Percentiles rank a stretch among this genome's conserved stretches.
phyloP scores from a whole-genome alignment of 2,113 vertebrate species.

The Thalassoma bifasciatum region DNA sequence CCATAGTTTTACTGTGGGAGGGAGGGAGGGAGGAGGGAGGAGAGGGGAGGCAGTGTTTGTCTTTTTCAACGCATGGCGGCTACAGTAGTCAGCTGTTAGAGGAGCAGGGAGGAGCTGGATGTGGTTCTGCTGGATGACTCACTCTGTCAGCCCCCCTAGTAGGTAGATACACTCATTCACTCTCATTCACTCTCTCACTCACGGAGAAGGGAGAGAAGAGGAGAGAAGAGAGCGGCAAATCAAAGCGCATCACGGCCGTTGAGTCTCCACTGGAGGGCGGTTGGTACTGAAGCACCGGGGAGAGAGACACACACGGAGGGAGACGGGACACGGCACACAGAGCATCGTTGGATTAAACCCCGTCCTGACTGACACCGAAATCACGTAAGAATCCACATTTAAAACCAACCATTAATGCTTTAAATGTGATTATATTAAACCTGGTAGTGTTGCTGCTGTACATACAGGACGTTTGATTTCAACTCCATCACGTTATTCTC shows the following conservation, averaged over 20 bases:
- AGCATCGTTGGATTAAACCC: conserved; percentile 76
- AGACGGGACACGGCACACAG: conserved; percentile 59
- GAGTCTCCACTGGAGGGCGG: conserved; percentile 82
- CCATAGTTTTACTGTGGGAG: no score
- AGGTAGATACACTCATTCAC: conserved; percentile 56
- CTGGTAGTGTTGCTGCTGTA: background rate
- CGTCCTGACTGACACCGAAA: conserved; percentile 35
- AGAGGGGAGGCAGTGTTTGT: conserved; percentile 40
- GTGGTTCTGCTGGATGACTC: conserved; percentile 78
- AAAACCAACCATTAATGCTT: background rate
- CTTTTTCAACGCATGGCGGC: conserved; percentile 59
- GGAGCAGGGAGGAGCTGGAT: conserved; percentile 64
- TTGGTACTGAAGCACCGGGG: conserved; percentile 74
- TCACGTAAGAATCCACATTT: conserved; percentile 79
- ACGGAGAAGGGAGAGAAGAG: no score
- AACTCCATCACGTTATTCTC: conserved; percentile 57
- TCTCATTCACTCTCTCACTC: background rate
- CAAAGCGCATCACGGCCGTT: conserved; percentile 64
- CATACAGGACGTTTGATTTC: conserved; percentile 9
- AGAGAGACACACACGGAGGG: conserved; percentile 46
- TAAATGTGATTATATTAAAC: background rate
- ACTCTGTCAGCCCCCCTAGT: conserved; percentile 60
- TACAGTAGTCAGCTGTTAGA: conserved; percentile 74
- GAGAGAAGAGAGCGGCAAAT: no score
- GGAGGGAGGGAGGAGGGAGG: no score